Evolutionary conservation across 2,113 vertebrate species (phyloP).

Genomic region (Vidua chalybeata): DNA sequence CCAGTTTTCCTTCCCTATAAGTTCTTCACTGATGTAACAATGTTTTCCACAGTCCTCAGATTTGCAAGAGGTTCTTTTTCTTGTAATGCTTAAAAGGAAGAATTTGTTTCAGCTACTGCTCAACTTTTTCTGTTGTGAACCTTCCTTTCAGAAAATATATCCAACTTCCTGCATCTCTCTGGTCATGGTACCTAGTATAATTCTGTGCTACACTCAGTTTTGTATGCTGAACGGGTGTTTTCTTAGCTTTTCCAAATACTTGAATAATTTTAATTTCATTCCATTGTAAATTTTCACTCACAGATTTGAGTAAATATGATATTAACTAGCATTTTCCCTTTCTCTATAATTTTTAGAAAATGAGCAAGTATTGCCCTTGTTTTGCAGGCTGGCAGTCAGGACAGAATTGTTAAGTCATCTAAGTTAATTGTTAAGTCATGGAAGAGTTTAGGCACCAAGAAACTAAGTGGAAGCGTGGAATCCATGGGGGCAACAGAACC

Average conservation of each 20-base stretch:
- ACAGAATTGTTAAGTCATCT: background rate
- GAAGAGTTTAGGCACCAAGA: background rate
- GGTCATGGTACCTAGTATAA: background rate
- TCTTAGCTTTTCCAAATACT: background rate
- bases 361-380: background rate
- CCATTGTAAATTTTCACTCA: background rate
- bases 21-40: background rate
- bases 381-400: background rate
- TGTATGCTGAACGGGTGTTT: background rate
- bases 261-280: background rate
- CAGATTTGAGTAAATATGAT: background rate
- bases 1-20: background rate
- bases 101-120: background rate
- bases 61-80: background rate
- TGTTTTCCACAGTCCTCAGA: background rate
- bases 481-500: background rate
- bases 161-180: background rate
- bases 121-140: fast-evolving
- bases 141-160: background rate
- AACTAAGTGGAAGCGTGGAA: background rate
- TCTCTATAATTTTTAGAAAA: background rate
- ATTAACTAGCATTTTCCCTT: background rate
- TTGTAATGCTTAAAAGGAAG: background rate
- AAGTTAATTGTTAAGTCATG: background rate
- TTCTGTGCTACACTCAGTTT: background rate